Evolutionary conservation across 2,888 invertebrate species (phyloP), one percentile per base, ranked within the genome.

Genomic region (Lasioglossum vierecki): DNA sequence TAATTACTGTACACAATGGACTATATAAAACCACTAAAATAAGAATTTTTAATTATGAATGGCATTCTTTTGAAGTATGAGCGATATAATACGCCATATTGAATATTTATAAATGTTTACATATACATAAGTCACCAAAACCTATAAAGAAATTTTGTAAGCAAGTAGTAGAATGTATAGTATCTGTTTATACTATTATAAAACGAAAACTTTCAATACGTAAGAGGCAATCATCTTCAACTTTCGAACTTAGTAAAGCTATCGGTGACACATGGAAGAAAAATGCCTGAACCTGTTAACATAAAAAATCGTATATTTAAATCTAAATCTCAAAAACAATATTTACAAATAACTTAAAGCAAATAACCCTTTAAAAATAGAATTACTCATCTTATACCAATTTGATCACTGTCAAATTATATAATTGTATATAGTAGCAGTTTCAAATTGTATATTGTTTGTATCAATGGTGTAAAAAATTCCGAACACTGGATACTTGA

Each of bases 291-390:
- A 70, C 39, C 41, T 78, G 70, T 63, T 78, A 75, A 53, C 44
- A 70, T 57, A 73, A 46, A 22, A 68, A 73, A 78, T 30, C 26
- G 26, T 71, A 41, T 72, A 81, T 46, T 15, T 76, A 80, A 30
- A 60, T 78, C 39, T 74, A 68, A 53, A 46, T 39, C 49, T 9
- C 70, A 83, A 75, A 76, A 75, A 49, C 30, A 60, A 49, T 84
- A 84, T 83, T 82, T 83, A 83, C 83, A 76, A 72, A 83, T 76
- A 75, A 82, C 60, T 81, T 81, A 83, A 76, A 39, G 63, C 75
- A 82, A 71, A 75, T 82, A 82, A n/a, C 2, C 26, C 39, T 82
- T 68, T 71, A 71, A 82, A 81, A 75, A 70, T 57, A 75, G 22
- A 71, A 49, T 35, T 46, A 22, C 35, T 41, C 63, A 39, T 13